These are phyloP conservation scores for Maniola jurtina DNA, from an alignment of 1,140 invertebrate genomes.

Conservation along the genomic window DNA sequence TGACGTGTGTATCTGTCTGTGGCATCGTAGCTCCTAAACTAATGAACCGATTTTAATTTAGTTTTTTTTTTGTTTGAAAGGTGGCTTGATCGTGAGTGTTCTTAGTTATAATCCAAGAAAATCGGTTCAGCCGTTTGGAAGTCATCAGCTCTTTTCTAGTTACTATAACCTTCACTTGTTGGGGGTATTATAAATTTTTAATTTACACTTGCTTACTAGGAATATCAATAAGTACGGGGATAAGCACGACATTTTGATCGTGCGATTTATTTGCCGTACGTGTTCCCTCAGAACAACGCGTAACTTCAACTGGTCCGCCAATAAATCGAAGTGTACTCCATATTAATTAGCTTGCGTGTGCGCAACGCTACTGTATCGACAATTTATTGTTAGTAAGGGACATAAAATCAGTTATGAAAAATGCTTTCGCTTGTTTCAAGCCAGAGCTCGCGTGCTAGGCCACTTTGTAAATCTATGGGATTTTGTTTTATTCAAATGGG, in stretches of 20 bases:
- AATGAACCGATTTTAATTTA: no score
- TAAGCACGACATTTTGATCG: neutral
- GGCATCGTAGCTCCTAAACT: no score
- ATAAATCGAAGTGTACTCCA: constrained; percentile 72
- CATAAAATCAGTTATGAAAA: constrained; percentile 74
- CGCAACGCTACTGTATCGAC: constrained; percentile 57
- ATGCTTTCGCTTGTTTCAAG: constrained; percentile 49
- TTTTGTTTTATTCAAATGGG: constrained; percentile 27
- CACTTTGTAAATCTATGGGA: constrained; percentile 19
- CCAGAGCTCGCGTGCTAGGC: constrained; percentile 35
- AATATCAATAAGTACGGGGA: neutral
- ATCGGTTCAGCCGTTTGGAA: no score
- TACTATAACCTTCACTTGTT: no score
- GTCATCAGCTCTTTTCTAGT: no score
- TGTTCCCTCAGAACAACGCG: constrained; percentile 40
- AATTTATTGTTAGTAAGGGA: constrained; percentile 56
- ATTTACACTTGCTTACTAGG: no score
- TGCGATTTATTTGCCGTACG: constrained; percentile 22
- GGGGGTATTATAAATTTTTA: no score
- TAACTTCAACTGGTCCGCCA: constrained; percentile 55
- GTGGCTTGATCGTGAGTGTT: no score
- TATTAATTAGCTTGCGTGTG: constrained; percentile 75
- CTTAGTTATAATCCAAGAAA: no score
- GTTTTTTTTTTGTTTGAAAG: no score
- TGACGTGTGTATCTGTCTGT: no score